A percentile compares a stretch with the other conserved stretches of the same genome.
Conservation (phyloP, 1,140 invertebrate genomes). For the Diabrotica virgifera region DNA sequence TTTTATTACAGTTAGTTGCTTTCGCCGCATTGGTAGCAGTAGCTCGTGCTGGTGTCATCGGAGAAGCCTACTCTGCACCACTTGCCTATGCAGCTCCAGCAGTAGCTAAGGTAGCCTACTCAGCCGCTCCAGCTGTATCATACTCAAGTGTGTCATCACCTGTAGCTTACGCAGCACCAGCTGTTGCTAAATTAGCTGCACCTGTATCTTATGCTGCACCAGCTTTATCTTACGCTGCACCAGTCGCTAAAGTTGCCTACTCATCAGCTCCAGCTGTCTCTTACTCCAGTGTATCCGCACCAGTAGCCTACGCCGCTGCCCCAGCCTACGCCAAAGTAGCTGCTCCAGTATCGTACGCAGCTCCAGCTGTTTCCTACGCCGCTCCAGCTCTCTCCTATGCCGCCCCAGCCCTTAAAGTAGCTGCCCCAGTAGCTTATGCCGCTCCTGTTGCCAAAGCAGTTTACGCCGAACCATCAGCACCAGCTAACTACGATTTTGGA, state of each 20-base stretch:
- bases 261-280: constrained; percentile 49
- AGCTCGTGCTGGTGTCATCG: not conserved
- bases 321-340: constrained; percentile 1
- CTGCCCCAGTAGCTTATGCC: constrained; percentile 19
- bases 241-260: constrained; percentile 16
- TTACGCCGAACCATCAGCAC: constrained; percentile 25
- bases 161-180: constrained; percentile 5
- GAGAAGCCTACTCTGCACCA: constrained; percentile 27
- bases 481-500: constrained; percentile 36
- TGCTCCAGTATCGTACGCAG: constrained; percentile 8
- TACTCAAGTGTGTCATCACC: not conserved
- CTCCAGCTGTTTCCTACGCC: constrained; percentile 20
- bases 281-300: constrained; percentile 44
- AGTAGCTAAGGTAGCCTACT: constrained; percentile 15
- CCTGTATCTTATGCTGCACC: constrained; percentile 8
- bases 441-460: constrained; percentile 40
- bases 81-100: constrained; percentile 1
- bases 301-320: constrained; percentile 15
- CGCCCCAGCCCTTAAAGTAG: constrained; percentile 28
- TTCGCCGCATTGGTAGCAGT: not conserved
- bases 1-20: no score
- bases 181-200: constrained; percentile 28
- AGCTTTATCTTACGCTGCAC: not conserved
- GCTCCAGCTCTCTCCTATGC: constrained; percentile 26
- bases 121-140: constrained; percentile 24